Base-by-base conservation (phyloP, 2,113 vertebrate species). In the Salminus brasiliensis region DNA sequence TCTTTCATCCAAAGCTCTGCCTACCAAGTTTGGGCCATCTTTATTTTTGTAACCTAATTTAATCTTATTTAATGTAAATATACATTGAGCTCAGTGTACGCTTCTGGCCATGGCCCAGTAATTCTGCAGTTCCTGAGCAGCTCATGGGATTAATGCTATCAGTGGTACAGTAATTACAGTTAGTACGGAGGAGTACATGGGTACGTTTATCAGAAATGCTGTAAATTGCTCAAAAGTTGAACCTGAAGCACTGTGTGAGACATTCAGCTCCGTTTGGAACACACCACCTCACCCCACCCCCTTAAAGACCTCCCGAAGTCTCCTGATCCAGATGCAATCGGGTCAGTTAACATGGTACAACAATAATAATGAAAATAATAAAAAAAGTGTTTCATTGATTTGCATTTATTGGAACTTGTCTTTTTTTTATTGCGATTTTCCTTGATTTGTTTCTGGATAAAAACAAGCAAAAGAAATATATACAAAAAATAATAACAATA, bases 11-110 rank as follows among this genome's bases (percentile, higher is more conserved):
- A 57, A 70, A 47, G 68, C 25, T 83, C 49, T 72, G 36, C 29
- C 34, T 62, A 34, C 41, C 55, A 71, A 27, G 53, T 45, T 30
- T 73, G 30, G 52, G 62, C 59, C 30, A 80, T 69, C 21, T 86
- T 27, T 71, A 72, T 84, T 72, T 53, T 69, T 78, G 34, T 75
- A 80, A 81, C 21, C 10, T 80, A 81, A 85, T 43, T 78, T 49
- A 74, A 79, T 79, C 10, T 73, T 81, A 88, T 89, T 89, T 86
- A 86, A 89, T 87, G 76, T 89, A 85, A 77, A 83, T 81, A 32
- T 72, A 59, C 74, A 67, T 16, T 16, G 68, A 70, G 47, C 68
- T 81, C 72, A 80, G 72, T 34, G 25, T 66, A 70, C 63, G 16
- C 49, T 75, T 80, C 41, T 34, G 34, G 66, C 49, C 9, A 8